Percentiles rank a stretch among this genome's conserved stretches.
Conservation (phyloP, 2,113 vertebrate species). For the Spilogale gracilis region DNA sequence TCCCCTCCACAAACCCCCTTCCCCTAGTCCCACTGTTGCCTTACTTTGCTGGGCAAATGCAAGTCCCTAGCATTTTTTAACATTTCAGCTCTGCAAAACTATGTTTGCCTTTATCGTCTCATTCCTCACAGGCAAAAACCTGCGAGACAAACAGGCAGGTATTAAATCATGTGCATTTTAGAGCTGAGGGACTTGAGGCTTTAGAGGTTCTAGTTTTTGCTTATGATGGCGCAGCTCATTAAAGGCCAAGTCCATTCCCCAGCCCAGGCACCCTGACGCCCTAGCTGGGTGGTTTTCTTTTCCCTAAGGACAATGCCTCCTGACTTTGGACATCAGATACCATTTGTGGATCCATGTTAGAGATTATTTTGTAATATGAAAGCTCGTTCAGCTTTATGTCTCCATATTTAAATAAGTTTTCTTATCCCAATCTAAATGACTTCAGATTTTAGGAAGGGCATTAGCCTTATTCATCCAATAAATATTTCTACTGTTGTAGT, state of each 20-base stretch:
- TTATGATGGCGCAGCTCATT: not conserved
- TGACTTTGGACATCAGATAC: conserved; percentile 60
- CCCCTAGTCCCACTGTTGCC: not conserved
- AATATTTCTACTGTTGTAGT: conserved; percentile 35
- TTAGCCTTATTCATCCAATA: conserved; percentile 51
- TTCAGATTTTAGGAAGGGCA: conserved; percentile 42
- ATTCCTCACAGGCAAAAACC: not conserved
- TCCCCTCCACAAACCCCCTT: not conserved
- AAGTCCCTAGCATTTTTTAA: conserved; percentile 19
- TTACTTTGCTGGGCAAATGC: conserved; percentile 46
- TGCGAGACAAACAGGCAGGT: not conserved
- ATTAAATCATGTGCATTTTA: not conserved
- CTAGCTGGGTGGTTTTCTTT: conserved; percentile 65
- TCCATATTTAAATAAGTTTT: conserved; percentile 46
- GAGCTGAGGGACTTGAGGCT: not conserved
- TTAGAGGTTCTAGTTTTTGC: not conserved
- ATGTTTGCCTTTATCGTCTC: conserved; percentile 34
- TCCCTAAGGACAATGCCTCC: conserved; percentile 74
- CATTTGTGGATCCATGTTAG: conserved; percentile 55
- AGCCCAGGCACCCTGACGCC: conserved; percentile 66
- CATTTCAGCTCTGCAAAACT: conserved; percentile 6
- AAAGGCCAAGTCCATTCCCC: not conserved
- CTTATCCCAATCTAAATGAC: conserved; percentile 66
- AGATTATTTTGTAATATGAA: conserved; percentile 68
- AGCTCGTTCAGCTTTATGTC: conserved; percentile 29